These are phyloP conservation scores for Mimachlamys varia DNA, from an alignment of 2,888 invertebrate species.

Conservation along the genomic window DNA sequence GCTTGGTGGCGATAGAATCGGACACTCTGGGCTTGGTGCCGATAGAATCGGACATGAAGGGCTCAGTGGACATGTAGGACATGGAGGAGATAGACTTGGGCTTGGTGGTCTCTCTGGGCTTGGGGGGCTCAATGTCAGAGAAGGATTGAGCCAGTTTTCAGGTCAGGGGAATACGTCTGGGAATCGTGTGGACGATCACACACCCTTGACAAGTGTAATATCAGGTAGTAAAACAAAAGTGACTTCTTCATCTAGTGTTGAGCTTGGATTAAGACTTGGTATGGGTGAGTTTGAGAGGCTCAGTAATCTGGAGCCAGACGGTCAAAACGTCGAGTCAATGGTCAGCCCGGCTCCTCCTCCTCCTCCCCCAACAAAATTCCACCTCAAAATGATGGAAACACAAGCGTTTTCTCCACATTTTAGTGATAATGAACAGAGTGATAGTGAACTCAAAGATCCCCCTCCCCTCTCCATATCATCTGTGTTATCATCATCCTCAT, in stretches of 20 bases:
- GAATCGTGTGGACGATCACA: constrained; percentile 1
- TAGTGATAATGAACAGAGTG: constrained; percentile 52
- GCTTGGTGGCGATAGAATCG: background rate
- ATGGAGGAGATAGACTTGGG: background rate
- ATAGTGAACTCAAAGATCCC: constrained; percentile 49
- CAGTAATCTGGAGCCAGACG: constrained; percentile 51
- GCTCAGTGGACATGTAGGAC: background rate
- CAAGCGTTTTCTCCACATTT: constrained; percentile 55
- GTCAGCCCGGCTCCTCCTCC: constrained; percentile 29
- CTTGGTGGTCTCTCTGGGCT: background rate
- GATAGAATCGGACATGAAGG: background rate
- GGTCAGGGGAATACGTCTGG: background rate
- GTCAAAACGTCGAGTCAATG: constrained; percentile 41
- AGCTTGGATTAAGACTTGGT: constrained; percentile 37
- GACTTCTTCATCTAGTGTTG: constrained; percentile 25
- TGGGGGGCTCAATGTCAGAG: background rate
- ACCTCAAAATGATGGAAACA: constrained; percentile 56
- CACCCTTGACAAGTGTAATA: background rate
- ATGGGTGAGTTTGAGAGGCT: constrained; percentile 49
- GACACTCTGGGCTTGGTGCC: background rate
- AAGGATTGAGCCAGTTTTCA: background rate
- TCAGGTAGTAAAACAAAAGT: constrained; percentile 34
- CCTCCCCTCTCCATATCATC: constrained; percentile 33
- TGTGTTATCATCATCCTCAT: background rate
- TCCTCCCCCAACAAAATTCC: constrained; percentile 46